Conservation (phyloP, 2,113 vertebrate species). For the Hippocampus barbouri region DNA sequence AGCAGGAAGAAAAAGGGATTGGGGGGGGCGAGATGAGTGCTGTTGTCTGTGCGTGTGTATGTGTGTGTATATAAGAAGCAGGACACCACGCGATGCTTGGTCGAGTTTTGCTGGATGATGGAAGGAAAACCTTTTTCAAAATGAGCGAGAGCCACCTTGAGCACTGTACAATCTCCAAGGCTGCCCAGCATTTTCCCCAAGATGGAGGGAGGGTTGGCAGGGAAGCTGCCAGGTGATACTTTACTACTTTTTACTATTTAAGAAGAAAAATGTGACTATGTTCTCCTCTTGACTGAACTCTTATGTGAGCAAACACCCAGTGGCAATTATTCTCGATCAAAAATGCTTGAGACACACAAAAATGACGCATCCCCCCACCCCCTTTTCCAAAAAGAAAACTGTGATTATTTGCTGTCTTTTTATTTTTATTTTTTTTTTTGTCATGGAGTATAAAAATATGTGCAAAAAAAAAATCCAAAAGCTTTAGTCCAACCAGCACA, state of each 20-base stretch:
- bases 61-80: slow-evolving; percentile 62
- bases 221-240: slow-evolving; percentile 64
- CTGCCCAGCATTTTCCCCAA: slow-evolving; percentile 61
- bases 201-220: slow-evolving; percentile 39
- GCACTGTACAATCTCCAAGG: slow-evolving; percentile 76
- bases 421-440: slow-evolving; percentile 60
- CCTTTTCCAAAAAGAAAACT: slow-evolving; percentile 48
- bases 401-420: slow-evolving; percentile 72
- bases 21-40: background rate
- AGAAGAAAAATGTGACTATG: slow-evolving; percentile 64
- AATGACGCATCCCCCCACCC: background rate
- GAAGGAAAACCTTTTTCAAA: slow-evolving; percentile 52
- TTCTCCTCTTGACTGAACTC: slow-evolving; percentile 61
- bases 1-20: background rate
- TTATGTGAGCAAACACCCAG: slow-evolving; percentile 71
- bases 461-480: slow-evolving; percentile 58
- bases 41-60: slow-evolving; percentile 22
- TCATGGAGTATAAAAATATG: slow-evolving; percentile 58
- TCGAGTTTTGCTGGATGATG: slow-evolving; percentile 51
- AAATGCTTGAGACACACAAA: slow-evolving; percentile 36
- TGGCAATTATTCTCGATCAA: slow-evolving; percentile 70
- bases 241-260: slow-evolving; percentile 74
- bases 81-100: slow-evolving; percentile 72
- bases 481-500: slow-evolving; percentile 82
- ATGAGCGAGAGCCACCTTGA: slow-evolving; percentile 58